Evolutionary conservation across 2,888 invertebrate genomes (phyloP).

Genomic region (Mesoligia furuncula): DNA sequence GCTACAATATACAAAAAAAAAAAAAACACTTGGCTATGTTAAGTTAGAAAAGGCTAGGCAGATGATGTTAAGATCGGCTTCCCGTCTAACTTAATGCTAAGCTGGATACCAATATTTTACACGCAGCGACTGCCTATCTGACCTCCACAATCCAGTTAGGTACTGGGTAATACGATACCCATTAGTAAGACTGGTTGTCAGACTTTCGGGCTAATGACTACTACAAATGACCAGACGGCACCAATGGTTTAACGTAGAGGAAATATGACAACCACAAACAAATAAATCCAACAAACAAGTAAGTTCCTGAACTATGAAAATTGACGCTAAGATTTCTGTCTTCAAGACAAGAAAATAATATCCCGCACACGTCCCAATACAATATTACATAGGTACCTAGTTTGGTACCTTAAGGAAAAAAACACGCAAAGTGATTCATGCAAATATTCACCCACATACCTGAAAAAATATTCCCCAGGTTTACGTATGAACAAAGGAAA

Average conservation of each 20-base stretch:
- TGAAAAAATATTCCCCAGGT: constrained; percentile 52
- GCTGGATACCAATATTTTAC: not conserved
- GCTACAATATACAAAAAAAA: too few relatives aligned
- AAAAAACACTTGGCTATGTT: too few relatives aligned
- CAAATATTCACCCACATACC: constrained; percentile 57
- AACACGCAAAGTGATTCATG: constrained; percentile 46
- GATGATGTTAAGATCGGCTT: not conserved
- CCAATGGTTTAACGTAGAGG: not conserved
- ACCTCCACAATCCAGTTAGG: not conserved
- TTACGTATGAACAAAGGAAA: constrained; percentile 62
- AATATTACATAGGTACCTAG: constrained; percentile 26
- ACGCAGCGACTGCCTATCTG: not conserved
- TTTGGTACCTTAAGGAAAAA: constrained; percentile 35
- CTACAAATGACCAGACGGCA: not conserved
- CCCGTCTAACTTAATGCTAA: not conserved
- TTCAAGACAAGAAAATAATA: constrained; percentile 18
- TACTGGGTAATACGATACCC: not conserved
- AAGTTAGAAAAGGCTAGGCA: too few relatives aligned
- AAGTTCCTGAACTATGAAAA: constrained; percentile 2
- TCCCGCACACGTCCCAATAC: constrained; percentile 9
- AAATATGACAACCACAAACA: not conserved
- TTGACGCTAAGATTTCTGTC: constrained; percentile 9
- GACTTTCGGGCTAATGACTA: not conserved
- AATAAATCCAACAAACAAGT: not conserved
- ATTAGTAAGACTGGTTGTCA: not conserved